These are phyloP conservation scores for Panthera tigris DNA, from an alignment of 2,113 vertebrate genomes.

Conservation along the genomic window DNA sequence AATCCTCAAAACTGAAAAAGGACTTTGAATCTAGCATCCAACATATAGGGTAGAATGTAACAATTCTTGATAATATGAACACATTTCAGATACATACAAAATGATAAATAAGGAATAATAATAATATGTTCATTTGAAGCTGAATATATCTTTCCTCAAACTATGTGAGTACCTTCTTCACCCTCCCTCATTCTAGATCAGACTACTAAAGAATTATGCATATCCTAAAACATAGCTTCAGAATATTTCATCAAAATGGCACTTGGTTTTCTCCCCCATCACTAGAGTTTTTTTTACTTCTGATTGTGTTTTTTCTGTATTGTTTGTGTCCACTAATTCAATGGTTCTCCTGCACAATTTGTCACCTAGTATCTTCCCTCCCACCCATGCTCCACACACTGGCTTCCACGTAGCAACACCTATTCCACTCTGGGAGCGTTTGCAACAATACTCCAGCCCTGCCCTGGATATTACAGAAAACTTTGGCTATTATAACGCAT, in stretches of 20 bases:
- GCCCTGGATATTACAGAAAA: background rate
- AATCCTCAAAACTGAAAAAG: background rate
- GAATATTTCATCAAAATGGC: background rate
- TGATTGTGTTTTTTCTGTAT: background rate
- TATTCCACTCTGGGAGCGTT: background rate
- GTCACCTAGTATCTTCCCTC: background rate
- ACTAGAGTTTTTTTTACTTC: background rate
- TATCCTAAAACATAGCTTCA: background rate
- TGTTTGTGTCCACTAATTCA: background rate
- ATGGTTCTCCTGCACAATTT: background rate
- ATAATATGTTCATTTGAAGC: background rate
- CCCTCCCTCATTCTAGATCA: background rate
- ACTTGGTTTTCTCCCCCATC: background rate
- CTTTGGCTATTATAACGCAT: background rate
- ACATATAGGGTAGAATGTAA: background rate
- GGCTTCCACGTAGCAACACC: background rate
- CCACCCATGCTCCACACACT: background rate
- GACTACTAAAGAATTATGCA: background rate
- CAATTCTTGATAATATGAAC: background rate
- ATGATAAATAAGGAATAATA: background rate
- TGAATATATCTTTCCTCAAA: background rate
- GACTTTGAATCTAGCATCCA: background rate
- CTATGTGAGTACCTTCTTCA: background rate
- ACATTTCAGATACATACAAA: background rate
- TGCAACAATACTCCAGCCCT: background rate